Evolutionary conservation across 2,113 vertebrate genomes (phyloP).

Genomic region (Centropristis striata): DNA sequence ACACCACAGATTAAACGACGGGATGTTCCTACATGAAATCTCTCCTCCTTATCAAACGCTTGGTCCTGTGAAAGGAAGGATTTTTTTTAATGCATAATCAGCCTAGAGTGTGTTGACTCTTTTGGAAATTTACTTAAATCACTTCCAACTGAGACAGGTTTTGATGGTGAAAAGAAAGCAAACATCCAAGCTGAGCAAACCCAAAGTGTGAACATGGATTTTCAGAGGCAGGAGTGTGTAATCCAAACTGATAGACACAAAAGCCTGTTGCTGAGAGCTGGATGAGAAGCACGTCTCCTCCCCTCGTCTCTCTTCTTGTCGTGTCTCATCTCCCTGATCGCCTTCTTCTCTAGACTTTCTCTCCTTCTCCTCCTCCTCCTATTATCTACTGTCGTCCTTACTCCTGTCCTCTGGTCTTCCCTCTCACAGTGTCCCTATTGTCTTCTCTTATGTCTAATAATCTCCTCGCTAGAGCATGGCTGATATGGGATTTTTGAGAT

Average conservation of each 20-base stretch:
- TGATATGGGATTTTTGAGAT: too few relatives aligned
- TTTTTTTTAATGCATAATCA: constrained; percentile 40
- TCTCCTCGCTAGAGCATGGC: neutral
- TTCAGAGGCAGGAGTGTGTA: constrained; percentile 51
- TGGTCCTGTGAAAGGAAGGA: neutral
- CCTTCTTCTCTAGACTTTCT: neutral
- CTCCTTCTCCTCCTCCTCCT: neutral
- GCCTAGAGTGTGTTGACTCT: constrained; percentile 12
- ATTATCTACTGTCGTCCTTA: neutral
- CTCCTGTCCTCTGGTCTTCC: constrained; percentile 2
- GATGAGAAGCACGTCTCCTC: constrained; percentile 45
- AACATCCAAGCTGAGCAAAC: constrained; percentile 60
- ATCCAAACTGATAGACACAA: constrained; percentile 61
- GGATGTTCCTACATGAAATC: constrained; percentile 37
- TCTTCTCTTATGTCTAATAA: neutral
- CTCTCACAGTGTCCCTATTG: neutral
- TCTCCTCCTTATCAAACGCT: constrained; percentile 30
- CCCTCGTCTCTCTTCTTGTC: constrained; percentile 36
- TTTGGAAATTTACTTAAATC: constrained; percentile 48
- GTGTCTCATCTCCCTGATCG: constrained; percentile 34
- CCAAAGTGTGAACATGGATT: constrained; percentile 53
- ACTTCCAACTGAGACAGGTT: constrained; percentile 42
- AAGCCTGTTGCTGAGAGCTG: constrained; percentile 47
- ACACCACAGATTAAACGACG: constrained; percentile 45
- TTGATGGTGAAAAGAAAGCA: constrained; percentile 54